These are phyloP conservation scores for Ophthalmolycus amberensis DNA, from an alignment of 2,113 vertebrate genomes.

Conservation along the genomic window DNA sequence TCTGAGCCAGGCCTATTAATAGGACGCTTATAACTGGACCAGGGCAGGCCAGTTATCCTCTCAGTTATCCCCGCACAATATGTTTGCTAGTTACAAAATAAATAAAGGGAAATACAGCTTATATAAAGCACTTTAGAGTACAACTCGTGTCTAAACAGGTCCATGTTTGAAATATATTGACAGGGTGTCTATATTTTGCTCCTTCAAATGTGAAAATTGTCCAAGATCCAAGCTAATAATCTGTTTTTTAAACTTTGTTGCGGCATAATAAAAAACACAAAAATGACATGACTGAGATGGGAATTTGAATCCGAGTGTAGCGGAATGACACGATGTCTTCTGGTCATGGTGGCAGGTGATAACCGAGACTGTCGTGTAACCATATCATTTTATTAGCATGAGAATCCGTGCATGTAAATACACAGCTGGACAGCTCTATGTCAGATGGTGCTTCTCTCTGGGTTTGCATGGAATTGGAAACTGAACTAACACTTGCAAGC, in stretches of 20 bases:
- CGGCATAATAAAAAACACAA: not conserved
- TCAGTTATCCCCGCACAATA: slow-evolving; percentile 40
- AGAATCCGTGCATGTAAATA: not conserved
- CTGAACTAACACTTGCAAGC: not conserved
- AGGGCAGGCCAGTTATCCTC: slow-evolving; percentile 42
- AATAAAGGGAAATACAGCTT: slow-evolving; percentile 26
- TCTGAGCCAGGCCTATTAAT: slow-evolving; percentile 92
- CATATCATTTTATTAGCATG: not conserved
- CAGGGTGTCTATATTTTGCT: not conserved
- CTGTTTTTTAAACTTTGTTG: not conserved
- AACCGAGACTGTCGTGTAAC: not conserved
- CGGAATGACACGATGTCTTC: not conserved
- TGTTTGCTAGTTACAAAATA: slow-evolving; percentile 51
- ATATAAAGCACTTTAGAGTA: not conserved
- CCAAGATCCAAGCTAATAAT: not conserved
- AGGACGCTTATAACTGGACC: slow-evolving; percentile 83
- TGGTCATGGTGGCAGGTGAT: not conserved
- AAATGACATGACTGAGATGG: not conserved
- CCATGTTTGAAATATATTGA: not conserved
- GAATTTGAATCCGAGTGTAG: not conserved
- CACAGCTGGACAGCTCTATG: not conserved
- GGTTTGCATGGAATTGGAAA: not conserved
- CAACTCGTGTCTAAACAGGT: not conserved
- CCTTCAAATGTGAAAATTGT: not conserved
- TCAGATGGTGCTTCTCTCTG: not conserved